phyloP scores from a whole-genome alignment of 2,797 vertebrate species.

The Chelidonichthys spinosus region DNA sequence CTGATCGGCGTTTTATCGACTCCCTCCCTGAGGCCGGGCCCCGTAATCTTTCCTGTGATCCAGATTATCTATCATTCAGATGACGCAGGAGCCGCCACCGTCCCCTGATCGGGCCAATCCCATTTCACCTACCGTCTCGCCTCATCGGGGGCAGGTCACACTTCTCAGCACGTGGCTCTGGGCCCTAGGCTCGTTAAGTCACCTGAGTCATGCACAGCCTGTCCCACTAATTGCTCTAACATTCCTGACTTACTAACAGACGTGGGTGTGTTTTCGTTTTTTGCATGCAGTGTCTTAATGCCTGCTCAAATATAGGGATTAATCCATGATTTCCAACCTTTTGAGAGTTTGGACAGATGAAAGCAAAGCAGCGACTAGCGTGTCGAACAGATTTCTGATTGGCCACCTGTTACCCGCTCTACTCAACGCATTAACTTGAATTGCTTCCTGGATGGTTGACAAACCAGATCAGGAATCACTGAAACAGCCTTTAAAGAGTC shows the following conservation, averaged over 20 bases:
- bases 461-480: background rate
- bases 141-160: constrained; percentile 41
- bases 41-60: constrained; percentile 60
- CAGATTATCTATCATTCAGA: constrained; percentile 71
- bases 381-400: constrained; percentile 1
- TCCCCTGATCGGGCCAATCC: constrained; percentile 58
- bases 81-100: constrained; percentile 57
- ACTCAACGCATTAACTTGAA: background rate
- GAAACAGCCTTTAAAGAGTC: no score
- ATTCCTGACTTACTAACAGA: background rate
- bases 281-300: no score
- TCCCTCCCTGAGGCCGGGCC: background rate
- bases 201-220: constrained; percentile 42
- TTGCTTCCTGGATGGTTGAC: background rate
- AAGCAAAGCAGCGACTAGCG: background rate
- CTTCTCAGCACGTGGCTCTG: constrained; percentile 44
- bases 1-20: constrained; percentile 28
- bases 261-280: no score
- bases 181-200: constrained; percentile 42
- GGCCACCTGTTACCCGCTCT: constrained; percentile 12
- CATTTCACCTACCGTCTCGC: constrained; percentile 29
- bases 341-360: constrained; percentile 1
- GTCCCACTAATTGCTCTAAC: constrained; percentile 32
- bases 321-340: background rate
- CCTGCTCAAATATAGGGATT: background rate